These are phyloP conservation scores for Oscheius sp. DNA, from an alignment of 2,888 invertebrate genomes.

Conservation along the genomic window DNA sequence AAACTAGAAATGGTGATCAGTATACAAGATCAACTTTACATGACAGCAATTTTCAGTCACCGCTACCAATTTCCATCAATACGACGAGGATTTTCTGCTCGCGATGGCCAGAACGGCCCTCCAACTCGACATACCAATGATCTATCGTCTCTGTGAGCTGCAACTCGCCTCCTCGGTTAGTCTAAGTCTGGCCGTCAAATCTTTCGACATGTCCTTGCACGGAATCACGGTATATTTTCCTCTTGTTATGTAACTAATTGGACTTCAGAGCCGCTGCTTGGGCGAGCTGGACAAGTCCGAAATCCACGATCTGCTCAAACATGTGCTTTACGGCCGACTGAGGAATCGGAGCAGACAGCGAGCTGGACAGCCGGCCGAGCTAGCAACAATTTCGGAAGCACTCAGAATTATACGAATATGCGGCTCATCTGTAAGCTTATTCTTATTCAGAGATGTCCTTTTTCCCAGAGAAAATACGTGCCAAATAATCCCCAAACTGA, in stretches of 20 bases:
- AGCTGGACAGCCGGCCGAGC: too few species aligned
- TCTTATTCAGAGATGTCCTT: neutral
- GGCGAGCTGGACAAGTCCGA: neutral
- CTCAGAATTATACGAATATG: too few species aligned
- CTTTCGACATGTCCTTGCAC: neutral
- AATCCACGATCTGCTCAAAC: constrained; percentile 6
- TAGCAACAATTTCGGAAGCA: too few species aligned
- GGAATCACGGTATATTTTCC: constrained; percentile 3
- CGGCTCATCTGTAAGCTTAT: too few species aligned
- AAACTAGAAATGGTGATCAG: too few species aligned
- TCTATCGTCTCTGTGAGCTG: constrained; percentile 2
- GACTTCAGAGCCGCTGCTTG: neutral
- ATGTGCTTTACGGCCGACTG: neutral
- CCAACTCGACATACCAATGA: constrained; percentile 5
- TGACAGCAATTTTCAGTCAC: neutral
- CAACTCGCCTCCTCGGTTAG: neutral
- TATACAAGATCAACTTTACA: too few species aligned
- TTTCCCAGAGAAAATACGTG: neutral
- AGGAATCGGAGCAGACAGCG: neutral
- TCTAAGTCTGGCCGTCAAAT: constrained; percentile 3
- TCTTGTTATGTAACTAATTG: neutral
- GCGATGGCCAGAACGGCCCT: neutral
- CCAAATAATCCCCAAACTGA: neutral
- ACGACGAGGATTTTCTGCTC: constrained; percentile 2
- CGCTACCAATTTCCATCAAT: neutral